Conservation (phyloP, 2,797 vertebrate genomes). For the Enteromius thamalakanensis region DNA sequence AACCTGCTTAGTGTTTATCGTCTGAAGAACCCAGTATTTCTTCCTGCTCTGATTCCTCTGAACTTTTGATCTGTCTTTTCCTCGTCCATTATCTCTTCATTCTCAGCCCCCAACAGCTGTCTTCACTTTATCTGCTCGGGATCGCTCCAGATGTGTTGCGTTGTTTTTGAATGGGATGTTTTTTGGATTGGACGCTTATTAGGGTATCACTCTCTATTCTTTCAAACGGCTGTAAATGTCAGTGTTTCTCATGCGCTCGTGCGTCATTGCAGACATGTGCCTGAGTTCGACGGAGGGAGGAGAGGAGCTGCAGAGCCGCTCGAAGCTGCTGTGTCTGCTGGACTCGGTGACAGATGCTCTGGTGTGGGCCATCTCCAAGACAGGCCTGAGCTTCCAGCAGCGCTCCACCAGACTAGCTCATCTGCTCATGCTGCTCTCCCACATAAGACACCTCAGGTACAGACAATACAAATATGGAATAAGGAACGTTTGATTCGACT, state of each 20-base stretch:
- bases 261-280: conserved; percentile 83
- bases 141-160: conserved; percentile 13
- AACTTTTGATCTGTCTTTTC: conserved; percentile 35
- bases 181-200: neutral
- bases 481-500: neutral
- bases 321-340: conserved; percentile 85
- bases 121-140: conserved; percentile 12
- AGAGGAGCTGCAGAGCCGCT: conserved; percentile 85
- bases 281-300: conserved; percentile 75
- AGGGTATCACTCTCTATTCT: conserved; percentile 8
- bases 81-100: conserved; percentile 14
- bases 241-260: neutral
- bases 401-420: conserved; percentile 92
- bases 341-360: conserved; percentile 90
- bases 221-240: conserved; percentile 1
- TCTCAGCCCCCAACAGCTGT: conserved; percentile 32
- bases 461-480: neutral
- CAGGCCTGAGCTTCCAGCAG: conserved; percentile 85
- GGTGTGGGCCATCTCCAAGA: conserved; percentile 94
- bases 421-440: conserved; percentile 95
- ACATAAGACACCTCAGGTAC: conserved; percentile 90
- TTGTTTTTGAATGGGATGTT: conserved; percentile 20
- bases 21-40: conserved; percentile 11
- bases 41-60: conserved; percentile 24
- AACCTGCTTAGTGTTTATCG: conserved; percentile 34